A percentile compares a stretch with the other conserved stretches of the same genome.
Conservation (phyloP, 2,888 invertebrate species). For the Hybos culiciformis region DNA sequence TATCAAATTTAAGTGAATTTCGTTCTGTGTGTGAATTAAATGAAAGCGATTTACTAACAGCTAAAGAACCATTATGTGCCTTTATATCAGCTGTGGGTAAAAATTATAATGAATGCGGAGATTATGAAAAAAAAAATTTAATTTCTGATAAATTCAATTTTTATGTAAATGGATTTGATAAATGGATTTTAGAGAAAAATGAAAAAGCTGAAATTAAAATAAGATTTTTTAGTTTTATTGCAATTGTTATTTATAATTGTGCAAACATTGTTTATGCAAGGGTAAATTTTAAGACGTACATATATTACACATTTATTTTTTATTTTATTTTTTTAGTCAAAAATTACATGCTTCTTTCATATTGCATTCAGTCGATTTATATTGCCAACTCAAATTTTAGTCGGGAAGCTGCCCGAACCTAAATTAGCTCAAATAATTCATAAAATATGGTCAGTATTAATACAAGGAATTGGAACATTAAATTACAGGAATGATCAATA, state of each 20-base stretch:
- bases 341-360: constrained; percentile 37
- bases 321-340: constrained; percentile 13
- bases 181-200: constrained; percentile 24
- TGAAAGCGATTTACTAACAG: constrained; percentile 18
- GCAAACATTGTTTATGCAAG: constrained; percentile 28
- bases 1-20: constrained; percentile 25
- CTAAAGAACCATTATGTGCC: constrained; percentile 30
- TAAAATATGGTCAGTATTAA: constrained; percentile 39
- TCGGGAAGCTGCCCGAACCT: constrained; percentile 35
- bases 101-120: constrained; percentile 14
- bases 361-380: constrained; percentile 38
- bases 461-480: constrained; percentile 39
- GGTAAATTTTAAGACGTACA: constrained; percentile 14
- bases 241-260: constrained; percentile 33
- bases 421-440: constrained; percentile 37
- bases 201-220: constrained; percentile 25
- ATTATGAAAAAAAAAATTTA: constrained; percentile 20
- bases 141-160: constrained; percentile 28
- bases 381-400: constrained; percentile 38
- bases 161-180: constrained; percentile 29
- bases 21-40: constrained; percentile 18
- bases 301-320: not conserved
- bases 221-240: constrained; percentile 32
- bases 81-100: constrained; percentile 30
- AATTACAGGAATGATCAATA: constrained; percentile 37